Percentiles rank a stretch among this genome's conserved stretches.
Conservation (phyloP, 2,888 invertebrate species). For the Punctoribates punctum region DNA sequence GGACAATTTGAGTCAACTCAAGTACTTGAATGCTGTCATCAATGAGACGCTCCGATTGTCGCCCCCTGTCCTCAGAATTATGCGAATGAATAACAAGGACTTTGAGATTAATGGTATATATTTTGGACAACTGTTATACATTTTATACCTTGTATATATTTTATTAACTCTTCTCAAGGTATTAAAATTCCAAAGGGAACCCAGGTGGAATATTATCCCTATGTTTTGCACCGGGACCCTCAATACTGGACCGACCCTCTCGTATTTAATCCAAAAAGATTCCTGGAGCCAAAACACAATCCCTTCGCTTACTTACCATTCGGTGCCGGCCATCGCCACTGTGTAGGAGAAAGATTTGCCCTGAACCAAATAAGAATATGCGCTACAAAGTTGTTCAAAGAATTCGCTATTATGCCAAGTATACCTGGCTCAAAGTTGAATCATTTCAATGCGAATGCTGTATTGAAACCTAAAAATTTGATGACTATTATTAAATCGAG, state of each 20-base stretch:
- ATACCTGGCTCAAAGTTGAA: too few species aligned
- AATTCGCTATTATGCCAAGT: too few species aligned
- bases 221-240: conserved; percentile 13
- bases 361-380: conserved; percentile 36
- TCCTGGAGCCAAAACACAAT: conserved; percentile 3
- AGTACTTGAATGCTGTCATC: conserved; percentile 41
- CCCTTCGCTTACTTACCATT: conserved; percentile 37
- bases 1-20: conserved; percentile 26
- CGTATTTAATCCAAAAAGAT: conserved; percentile 38
- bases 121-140: not conserved
- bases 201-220: conserved; percentile 21
- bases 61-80: conserved; percentile 1
- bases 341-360: conserved; percentile 41
- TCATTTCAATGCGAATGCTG: too few species aligned
- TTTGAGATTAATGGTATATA: conserved; percentile 35
- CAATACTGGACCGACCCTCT: conserved; percentile 35
- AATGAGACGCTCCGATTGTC: conserved; percentile 39
- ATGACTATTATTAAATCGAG: too few species aligned
- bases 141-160: not conserved
- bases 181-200: conserved; percentile 36
- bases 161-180: conserved; percentile 23
- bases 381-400: too few species aligned
- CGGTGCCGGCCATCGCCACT: conserved; percentile 38
- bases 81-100: too few species aligned
- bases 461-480: too few species aligned